phyloP scores from a whole-genome alignment of 1,140 invertebrate genomes.

The Carposina sasakii region DNA sequence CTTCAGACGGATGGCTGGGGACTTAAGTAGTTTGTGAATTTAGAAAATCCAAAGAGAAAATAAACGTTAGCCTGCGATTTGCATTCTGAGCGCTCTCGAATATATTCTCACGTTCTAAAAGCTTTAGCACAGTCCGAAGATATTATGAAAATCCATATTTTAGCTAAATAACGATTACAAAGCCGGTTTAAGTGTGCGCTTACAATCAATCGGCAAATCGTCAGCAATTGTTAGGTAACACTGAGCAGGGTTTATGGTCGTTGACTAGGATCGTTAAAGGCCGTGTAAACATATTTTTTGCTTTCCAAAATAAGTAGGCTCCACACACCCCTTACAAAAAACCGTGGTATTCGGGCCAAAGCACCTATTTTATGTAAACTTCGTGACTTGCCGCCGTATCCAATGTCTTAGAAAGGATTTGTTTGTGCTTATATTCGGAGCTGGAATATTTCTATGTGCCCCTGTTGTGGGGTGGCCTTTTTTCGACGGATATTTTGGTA shows the following conservation, averaged over 20 bases:
- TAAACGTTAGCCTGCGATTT: too few relatives aligned
- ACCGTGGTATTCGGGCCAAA: constrained; percentile 58
- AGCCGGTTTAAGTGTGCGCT: background rate
- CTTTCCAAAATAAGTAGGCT: constrained; percentile 37
- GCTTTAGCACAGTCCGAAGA: too few relatives aligned
- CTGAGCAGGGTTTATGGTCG: constrained; percentile 59
- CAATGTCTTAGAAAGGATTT: constrained; percentile 71
- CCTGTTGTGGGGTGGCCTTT: too few relatives aligned
- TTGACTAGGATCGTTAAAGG: constrained; percentile 54
- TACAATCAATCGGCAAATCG: constrained; percentile 30
- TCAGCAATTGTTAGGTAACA: constrained; percentile 40
- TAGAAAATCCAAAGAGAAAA: too few relatives aligned
- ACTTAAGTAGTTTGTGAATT: too few relatives aligned
- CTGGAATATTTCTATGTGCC: too few relatives aligned
- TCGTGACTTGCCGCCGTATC: constrained; percentile 68
- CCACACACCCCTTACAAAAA: constrained; percentile 40
- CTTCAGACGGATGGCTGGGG: too few relatives aligned
- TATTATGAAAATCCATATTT: too few relatives aligned
- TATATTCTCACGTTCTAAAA: too few relatives aligned
- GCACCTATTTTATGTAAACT: constrained; percentile 71
- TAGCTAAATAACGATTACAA: background rate
- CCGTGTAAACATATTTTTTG: constrained; percentile 63
- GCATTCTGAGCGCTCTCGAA: too few relatives aligned
- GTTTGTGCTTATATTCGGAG: constrained; percentile 60
- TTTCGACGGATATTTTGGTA: too few relatives aligned